Evolutionary conservation across 2,113 vertebrate genomes (phyloP).

Genomic region (Takifugu flavidus): DNA sequence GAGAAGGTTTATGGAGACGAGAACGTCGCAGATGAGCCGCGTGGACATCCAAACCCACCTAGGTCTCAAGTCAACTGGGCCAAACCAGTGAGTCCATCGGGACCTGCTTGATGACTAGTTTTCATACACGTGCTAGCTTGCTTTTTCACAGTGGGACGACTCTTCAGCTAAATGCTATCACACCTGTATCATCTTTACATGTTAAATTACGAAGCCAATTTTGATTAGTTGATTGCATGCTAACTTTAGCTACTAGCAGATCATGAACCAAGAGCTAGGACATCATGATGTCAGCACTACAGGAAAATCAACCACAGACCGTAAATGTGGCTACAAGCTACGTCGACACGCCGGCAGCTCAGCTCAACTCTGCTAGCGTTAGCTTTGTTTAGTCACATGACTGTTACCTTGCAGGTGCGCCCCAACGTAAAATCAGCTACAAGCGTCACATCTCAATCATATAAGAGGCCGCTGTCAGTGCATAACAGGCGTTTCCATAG

Average conservation of each 20-base stretch:
- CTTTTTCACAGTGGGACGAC: too few species aligned
- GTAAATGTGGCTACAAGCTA: neutral
- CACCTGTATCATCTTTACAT: neutral
- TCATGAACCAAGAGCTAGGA: neutral
- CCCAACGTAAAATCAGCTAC: neutral
- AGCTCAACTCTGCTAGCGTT: neutral
- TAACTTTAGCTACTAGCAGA: neutral
- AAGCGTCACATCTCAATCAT: conserved; percentile 1
- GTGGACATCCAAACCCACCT: too few species aligned
- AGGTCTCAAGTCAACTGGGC: too few species aligned
- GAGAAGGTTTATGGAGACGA: too few species aligned
- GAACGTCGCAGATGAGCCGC: too few species aligned
- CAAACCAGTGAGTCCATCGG: too few species aligned
- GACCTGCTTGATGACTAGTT: too few species aligned
- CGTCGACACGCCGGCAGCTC: neutral
- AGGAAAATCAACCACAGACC: neutral
- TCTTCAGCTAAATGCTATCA: neutral
- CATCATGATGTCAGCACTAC: neutral
- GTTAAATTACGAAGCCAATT: neutral
- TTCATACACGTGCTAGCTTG: too few species aligned
- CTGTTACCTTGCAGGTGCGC: neutral
- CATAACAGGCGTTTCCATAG: neutral
- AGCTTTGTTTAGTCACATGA: neutral
- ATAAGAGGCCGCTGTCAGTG: neutral
- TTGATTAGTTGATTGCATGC: neutral